Conservation (phyloP, 2,797 vertebrate genomes). For the Tauraco hartlaubi region DNA sequence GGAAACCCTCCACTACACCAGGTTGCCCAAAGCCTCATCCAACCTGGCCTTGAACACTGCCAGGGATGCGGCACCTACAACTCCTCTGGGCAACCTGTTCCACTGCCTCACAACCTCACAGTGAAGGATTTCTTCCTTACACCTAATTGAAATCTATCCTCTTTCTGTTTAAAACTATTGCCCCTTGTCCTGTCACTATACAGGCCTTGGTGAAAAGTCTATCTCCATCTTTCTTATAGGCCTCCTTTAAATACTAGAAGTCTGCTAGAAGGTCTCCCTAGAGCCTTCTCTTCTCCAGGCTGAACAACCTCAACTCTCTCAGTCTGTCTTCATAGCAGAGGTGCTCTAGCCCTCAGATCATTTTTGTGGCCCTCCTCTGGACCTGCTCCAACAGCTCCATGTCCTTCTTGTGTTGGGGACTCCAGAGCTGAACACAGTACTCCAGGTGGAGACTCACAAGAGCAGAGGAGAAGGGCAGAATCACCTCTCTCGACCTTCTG, state of each 20-base stretch:
- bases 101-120: not conserved
- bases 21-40: not conserved
- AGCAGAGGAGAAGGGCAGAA: fast-evolving
- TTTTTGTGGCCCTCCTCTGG: fast-evolving
- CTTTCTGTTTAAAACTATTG: not conserved
- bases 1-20: not conserved
- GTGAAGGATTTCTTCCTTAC: not conserved
- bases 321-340: not conserved
- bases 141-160: not conserved
- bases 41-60: not conserved
- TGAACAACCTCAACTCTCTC: not conserved
- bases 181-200: not conserved
- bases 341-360: not conserved
- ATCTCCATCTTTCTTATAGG: not conserved
- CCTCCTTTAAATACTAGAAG: not conserved
- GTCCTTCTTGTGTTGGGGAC: not conserved
- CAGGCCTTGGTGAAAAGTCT: not conserved
- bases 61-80: not conserved
- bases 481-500: not conserved
- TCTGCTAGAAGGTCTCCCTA: not conserved
- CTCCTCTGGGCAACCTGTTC: not conserved
- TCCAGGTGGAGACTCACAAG: not conserved
- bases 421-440: not conserved
- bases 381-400: not conserved
- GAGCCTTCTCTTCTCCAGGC: not conserved